Percentiles rank a stretch among this genome's conserved stretches.
These are phyloP conservation scores for Lepidurus packardi DNA, from an alignment of 1,140 invertebrate species.

Conservation along the genomic window DNA sequence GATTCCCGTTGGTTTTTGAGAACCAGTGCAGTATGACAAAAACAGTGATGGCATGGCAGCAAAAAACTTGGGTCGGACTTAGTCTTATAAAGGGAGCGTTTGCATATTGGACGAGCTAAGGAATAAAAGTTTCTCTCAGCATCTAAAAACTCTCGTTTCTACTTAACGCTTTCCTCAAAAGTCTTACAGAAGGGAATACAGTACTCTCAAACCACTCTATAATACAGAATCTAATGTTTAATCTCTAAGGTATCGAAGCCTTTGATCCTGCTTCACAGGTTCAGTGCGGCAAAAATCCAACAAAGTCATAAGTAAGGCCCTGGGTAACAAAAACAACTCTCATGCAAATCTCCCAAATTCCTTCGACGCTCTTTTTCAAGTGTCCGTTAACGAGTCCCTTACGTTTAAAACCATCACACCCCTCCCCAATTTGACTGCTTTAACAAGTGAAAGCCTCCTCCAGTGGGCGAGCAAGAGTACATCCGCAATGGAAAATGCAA, in stretches of 20 bases:
- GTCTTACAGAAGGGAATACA: not conserved
- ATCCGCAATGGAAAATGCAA: not conserved
- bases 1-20: slow-evolving; percentile 7
- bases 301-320: not conserved
- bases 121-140: slow-evolving; percentile 1
- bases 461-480: not conserved
- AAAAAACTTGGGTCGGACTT: slow-evolving; percentile 17
- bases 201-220: slow-evolving; percentile 6
- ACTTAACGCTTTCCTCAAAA: not conserved
- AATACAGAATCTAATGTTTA: not conserved
- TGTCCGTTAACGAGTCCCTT: not conserved
- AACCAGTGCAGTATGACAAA: not conserved
- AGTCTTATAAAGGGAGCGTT: slow-evolving; percentile 7
- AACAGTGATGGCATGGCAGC: slow-evolving; percentile 20
- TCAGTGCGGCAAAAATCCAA: slow-evolving; percentile 9
- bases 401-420: not conserved
- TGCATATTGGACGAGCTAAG: slow-evolving; percentile 21
- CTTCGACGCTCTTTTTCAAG: not conserved
- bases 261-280: not conserved
- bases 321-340: slow-evolving; percentile 4
- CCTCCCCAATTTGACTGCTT: not conserved
- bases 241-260: slow-evolving; percentile 17
- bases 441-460: not conserved
- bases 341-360: not conserved
- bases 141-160: not conserved